These are phyloP conservation scores for Apistogramma diplotaenia DNA, from an alignment of 2,113 vertebrate genomes.

Conservation along the genomic window DNA sequence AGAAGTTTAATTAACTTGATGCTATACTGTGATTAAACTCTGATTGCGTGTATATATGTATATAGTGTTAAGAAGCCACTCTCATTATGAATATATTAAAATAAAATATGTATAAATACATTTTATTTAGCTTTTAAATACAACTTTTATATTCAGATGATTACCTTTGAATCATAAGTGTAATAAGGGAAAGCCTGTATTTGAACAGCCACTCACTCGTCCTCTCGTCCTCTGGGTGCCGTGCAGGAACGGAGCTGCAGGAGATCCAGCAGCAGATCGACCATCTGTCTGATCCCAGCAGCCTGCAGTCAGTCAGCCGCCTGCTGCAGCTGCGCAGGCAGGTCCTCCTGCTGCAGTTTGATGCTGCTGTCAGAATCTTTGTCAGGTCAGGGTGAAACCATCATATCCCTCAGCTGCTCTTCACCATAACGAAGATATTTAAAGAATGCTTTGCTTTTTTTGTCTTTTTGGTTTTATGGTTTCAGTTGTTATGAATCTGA, in stretches of 20 bases:
- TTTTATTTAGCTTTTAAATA: not conserved
- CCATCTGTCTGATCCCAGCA: slow-evolving; percentile 63
- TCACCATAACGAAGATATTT: not conserved
- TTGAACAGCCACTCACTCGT: not conserved
- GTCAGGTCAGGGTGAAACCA: slow-evolving; percentile 58
- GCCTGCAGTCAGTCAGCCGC: slow-evolving; percentile 63
- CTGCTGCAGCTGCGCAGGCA: slow-evolving; percentile 71
- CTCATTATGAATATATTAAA: too few relatives aligned
- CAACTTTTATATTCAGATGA: not conserved
- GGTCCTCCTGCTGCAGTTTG: slow-evolving; percentile 74
- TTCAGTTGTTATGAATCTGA: not conserved
- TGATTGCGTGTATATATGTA: too few relatives aligned
- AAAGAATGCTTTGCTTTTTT: not conserved
- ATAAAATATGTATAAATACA: too few relatives aligned
- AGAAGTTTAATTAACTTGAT: too few relatives aligned
- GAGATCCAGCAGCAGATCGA: slow-evolving; percentile 76
- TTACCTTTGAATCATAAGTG: not conserved
- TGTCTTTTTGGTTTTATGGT: not conserved
- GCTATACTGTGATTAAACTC: too few relatives aligned
- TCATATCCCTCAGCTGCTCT: not conserved
- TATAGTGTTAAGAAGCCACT: too few relatives aligned
- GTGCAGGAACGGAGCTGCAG: slow-evolving; percentile 73
- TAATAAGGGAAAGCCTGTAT: not conserved
- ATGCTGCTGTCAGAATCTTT: slow-evolving; percentile 65
- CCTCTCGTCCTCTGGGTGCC: not conserved